Evolutionary conservation across 2,888 invertebrate species (phyloP).

Genomic region (Yponomeuta malinellus): DNA sequence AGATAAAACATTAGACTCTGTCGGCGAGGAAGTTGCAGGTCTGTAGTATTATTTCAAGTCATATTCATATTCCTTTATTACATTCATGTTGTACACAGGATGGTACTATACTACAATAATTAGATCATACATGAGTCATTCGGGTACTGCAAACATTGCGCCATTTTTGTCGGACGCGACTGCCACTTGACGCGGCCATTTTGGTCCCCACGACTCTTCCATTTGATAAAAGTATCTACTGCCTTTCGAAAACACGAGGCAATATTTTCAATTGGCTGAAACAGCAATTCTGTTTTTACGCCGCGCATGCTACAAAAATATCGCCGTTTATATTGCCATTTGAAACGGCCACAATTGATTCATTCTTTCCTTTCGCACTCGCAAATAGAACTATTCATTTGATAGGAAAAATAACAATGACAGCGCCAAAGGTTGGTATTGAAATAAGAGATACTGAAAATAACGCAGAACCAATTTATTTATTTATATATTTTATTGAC

Average conservation of each 20-base stretch:
- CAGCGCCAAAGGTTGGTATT: not conserved
- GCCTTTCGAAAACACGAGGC: not conserved
- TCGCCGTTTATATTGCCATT: not conserved
- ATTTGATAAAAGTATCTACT: not conserved
- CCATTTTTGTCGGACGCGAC: not conserved
- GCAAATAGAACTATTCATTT: not conserved
- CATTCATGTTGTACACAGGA: no score
- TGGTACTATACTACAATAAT: no score
- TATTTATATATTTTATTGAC: no score
- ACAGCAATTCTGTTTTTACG: slow-evolving; percentile 1
- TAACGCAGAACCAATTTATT: no score
- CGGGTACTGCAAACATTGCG: not conserved
- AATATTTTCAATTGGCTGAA: not conserved
- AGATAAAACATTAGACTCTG: no score
- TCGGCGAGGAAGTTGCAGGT: no score
- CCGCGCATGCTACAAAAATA: slow-evolving; percentile 4
- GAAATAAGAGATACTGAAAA: not conserved
- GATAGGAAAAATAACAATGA: not conserved
- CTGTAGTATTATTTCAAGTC: no score
- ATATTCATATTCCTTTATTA: no score
- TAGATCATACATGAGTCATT: no score
- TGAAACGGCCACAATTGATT: slow-evolving; percentile 5
- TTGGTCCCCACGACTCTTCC: not conserved
- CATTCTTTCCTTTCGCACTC: slow-evolving; percentile 13
- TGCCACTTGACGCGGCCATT: not conserved